Evolutionary conservation across 1,140 invertebrate species (phyloP).

Genomic region (Telenomus remus): DNA sequence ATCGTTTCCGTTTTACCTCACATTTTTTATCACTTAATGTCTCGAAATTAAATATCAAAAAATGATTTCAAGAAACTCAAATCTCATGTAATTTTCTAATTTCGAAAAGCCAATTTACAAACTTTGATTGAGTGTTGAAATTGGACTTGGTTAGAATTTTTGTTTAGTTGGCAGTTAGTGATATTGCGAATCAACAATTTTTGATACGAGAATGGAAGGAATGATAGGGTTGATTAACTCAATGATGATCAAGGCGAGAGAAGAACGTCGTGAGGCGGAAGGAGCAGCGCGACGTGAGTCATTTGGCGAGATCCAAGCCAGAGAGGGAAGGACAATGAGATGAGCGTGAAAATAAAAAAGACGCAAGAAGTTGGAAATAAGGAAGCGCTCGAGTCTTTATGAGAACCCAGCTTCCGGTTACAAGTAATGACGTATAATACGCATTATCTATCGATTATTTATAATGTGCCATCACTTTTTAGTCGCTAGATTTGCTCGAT

Average conservation of each 20-base stretch:
- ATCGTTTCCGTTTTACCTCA: too few species aligned
- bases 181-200: too few species aligned
- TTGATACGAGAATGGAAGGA: too few species aligned
- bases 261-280: constrained; percentile 4
- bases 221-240: constrained; percentile 35
- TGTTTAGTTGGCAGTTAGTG: too few species aligned
- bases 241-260: constrained; percentile 4
- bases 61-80: too few species aligned
- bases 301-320: constrained; percentile 40
- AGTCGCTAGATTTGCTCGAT: constrained; percentile 12
- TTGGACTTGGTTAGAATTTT: background rate
- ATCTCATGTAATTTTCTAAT: too few species aligned
- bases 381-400: constrained; percentile 29
- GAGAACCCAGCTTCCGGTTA: constrained; percentile 49
- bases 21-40: too few species aligned
- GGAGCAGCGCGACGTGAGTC: constrained; percentile 31
- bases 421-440: constrained; percentile 40
- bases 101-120: too few species aligned
- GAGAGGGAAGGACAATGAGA: constrained; percentile 49
- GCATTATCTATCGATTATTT: constrained; percentile 27
- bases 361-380: constrained; percentile 49
- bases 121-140: background rate
- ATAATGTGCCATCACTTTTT: constrained; percentile 45
- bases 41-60: too few species aligned
- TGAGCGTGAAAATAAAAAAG: constrained; percentile 48